Evolutionary conservation across 1,140 invertebrate genomes (phyloP), one percentile per base, ranked within the genome.

Genomic region (Drosophila subobscura): DNA sequence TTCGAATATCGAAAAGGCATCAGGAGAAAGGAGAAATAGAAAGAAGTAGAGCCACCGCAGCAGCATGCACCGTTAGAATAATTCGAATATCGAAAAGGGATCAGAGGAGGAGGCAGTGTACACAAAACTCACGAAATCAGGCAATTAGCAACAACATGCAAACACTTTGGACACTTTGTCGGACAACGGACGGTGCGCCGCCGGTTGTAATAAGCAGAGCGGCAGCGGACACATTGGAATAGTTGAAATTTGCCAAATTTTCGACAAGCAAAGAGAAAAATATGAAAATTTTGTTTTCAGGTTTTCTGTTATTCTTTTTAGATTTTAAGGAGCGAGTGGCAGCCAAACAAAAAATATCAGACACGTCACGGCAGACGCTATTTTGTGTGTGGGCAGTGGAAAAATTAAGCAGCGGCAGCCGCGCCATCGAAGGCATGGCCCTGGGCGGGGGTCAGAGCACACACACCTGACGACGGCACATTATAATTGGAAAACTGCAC

Each of bases 81-180:
- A 14, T 55, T 46, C 29, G 42, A 45, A 37, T 44, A 33, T 23
- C 52, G 25, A 56, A 37, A 63, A 23, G 16, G 5, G 20, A 8
- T 40, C 12, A 52, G 45, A 27, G 10, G 8, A n/a, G 22, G 10
- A 27, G 8, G 2, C 37, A 7, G 8, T 29, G 33, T 63, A 51
- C 49, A 33, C 44, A 50, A 27, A 46, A 71, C 80, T 85, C 68
- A 77, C 16, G 25, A 27, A 81, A 75, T 77, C 74, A 78, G 78
- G 71, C 83, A 88, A 88, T 86, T 86, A 86, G 83, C 83, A 88
- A 86, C 84, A 86, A 72, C 63, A 72, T 83, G 61, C 75, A 29
- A 81, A 45, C 74, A 77, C 72, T 86, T 75, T 66, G 74, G 74
- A 88, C 83, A 88, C 68, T 75, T 75, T 47, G 33, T 10, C 33